phyloP scores from a whole-genome alignment of 2,888 invertebrate genomes.

The Ophonus ardosiacus region DNA sequence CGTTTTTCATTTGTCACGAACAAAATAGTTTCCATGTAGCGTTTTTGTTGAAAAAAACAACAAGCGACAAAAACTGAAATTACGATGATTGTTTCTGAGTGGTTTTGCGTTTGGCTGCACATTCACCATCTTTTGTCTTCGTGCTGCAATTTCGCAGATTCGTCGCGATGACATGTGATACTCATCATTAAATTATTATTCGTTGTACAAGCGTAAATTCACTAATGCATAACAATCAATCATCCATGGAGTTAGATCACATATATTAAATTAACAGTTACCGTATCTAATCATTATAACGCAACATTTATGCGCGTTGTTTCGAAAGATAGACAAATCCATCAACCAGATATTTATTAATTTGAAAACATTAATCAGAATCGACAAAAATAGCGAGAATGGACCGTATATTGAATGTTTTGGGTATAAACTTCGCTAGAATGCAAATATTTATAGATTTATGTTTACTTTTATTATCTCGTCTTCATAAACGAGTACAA shows the following conservation, averaged over 20 bases:
- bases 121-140: conserved; percentile 52
- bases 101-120: conserved; percentile 50
- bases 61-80: conserved; percentile 51
- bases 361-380: too few species aligned
- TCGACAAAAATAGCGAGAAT: too few species aligned
- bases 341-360: too few species aligned
- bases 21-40: conserved; percentile 59
- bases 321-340: neutral
- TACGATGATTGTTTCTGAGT: conserved; percentile 59
- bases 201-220: neutral
- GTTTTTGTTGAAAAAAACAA: conserved; percentile 53
- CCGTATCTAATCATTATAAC: neutral
- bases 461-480: too few species aligned
- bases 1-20: conserved; percentile 59
- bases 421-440: too few species aligned
- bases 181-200: conserved; percentile 40
- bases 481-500: too few species aligned
- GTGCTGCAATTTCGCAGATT: conserved; percentile 47
- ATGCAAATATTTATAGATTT: too few species aligned
- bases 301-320: neutral
- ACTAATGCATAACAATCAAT: conserved; percentile 2
- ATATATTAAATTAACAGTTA: conserved; percentile 11
- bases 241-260: conserved; percentile 12
- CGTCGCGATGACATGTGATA: conserved; percentile 45
- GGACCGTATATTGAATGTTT: too few species aligned